Conservation (phyloP, 2,113 vertebrate genomes). For the Promerops cafer region DNA sequence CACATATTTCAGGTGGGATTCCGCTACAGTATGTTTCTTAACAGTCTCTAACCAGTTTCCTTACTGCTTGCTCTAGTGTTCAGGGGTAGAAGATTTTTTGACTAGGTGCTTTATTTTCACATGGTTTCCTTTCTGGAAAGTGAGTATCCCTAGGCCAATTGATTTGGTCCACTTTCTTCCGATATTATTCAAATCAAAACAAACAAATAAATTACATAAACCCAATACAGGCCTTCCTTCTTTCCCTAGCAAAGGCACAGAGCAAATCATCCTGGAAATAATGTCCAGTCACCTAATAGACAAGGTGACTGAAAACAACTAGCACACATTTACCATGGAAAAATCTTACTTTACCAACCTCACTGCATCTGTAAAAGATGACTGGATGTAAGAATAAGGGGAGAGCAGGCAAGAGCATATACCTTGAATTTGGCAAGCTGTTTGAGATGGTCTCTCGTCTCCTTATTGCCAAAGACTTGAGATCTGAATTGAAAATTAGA, state of each 20-base stretch:
- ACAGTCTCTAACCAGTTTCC: neutral
- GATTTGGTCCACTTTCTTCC: neutral
- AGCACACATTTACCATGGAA: neutral
- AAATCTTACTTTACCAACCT: neutral
- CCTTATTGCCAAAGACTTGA: neutral
- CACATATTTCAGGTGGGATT: neutral
- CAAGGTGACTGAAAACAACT: neutral
- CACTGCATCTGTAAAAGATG: neutral
- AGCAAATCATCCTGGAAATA: neutral
- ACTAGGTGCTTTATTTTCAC: neutral
- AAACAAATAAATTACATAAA: neutral
- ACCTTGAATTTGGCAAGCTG: neutral
- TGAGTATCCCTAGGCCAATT: neutral
- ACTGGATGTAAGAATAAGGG: neutral
- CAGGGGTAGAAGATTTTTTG: neutral
- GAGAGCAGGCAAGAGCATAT: neutral
- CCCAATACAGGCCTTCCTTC: neutral
- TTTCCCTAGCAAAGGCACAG: neutral
- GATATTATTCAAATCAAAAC: neutral
- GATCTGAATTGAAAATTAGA: neutral
- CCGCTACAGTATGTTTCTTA: neutral
- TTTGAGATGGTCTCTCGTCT: neutral
- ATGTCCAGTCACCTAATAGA: neutral
- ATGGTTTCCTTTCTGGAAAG: neutral
- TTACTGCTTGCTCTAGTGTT: neutral